Evolutionary conservation across 35 echinoderm and acorn worm species (phyloP).

Genomic region (Strongylocentrotus purpuratus): DNA sequence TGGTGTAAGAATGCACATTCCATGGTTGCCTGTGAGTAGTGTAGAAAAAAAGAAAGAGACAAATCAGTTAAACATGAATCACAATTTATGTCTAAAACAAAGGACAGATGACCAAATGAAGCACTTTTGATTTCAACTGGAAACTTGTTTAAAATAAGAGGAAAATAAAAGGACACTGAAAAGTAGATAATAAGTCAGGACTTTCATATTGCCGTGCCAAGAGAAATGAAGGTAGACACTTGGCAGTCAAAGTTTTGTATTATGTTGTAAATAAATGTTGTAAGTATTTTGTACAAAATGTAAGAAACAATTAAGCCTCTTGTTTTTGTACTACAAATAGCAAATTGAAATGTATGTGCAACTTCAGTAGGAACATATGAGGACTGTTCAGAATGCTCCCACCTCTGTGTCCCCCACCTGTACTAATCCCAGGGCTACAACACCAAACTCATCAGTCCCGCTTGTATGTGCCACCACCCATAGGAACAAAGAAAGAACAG

Average conservation of each 20-base stretch:
- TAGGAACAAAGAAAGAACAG: too few species aligned
- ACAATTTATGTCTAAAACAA: not conserved
- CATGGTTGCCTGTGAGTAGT: not conserved
- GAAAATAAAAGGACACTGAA: not conserved
- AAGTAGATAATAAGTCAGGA: too few species aligned
- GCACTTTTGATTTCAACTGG: not conserved
- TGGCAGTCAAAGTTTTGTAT: not conserved
- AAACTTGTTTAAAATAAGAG: not conserved
- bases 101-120: too few species aligned
- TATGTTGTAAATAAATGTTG: not conserved
- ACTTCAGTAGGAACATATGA: too few species aligned
- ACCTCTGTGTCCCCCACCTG: too few species aligned
- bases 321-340: too few species aligned
- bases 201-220: not conserved
- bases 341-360: too few species aligned
- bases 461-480: too few species aligned
- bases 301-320: too few species aligned
- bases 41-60: not conserved
- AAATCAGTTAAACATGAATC: not conserved
- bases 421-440: too few species aligned
- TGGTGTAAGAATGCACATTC: constrained; percentile 30
- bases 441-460: too few species aligned
- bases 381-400: too few species aligned
- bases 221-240: not conserved
- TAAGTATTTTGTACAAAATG: not conserved